Evolutionary conservation across 1,140 invertebrate species (phyloP).

Genomic region (Druon quercuslanigerum): DNA sequence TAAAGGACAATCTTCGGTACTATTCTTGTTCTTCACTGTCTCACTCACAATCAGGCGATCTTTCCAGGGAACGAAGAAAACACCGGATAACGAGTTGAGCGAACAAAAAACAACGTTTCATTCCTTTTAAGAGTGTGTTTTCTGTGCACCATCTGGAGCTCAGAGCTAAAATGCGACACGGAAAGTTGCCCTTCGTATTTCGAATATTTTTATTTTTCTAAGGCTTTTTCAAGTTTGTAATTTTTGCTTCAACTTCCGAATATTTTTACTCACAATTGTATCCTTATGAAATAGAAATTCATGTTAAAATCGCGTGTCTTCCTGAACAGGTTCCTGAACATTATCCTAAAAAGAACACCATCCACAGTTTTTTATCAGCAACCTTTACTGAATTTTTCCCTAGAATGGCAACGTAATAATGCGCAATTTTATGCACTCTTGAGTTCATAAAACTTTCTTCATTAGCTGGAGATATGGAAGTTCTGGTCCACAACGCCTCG

Average conservation of each 20-base stretch:
- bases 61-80: constrained; percentile 13
- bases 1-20: background rate
- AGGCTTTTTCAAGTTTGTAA: background rate
- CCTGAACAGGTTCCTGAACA: too few species aligned
- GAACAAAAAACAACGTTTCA: constrained; percentile 2
- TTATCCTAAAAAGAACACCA: too few species aligned
- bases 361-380: background rate
- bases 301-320: too few species aligned
- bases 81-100: constrained; percentile 18
- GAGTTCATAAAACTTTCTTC: constrained; percentile 24
- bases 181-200: background rate
- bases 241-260: background rate
- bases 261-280: too few species aligned
- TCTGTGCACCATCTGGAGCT: constrained; percentile 10
- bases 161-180: background rate
- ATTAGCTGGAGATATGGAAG: background rate
- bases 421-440: constrained; percentile 7
- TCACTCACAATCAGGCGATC: background rate
- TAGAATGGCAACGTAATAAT: background rate
- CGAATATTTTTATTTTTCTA: background rate
- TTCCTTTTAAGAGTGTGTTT: background rate
- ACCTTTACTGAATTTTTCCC: background rate
- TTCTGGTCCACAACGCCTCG: background rate
- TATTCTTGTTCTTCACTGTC: constrained; percentile 7
- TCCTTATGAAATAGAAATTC: too few species aligned